Evolutionary conservation across 2,113 vertebrate species (phyloP).

Genomic region (Chlorocebus sabaeus): DNA sequence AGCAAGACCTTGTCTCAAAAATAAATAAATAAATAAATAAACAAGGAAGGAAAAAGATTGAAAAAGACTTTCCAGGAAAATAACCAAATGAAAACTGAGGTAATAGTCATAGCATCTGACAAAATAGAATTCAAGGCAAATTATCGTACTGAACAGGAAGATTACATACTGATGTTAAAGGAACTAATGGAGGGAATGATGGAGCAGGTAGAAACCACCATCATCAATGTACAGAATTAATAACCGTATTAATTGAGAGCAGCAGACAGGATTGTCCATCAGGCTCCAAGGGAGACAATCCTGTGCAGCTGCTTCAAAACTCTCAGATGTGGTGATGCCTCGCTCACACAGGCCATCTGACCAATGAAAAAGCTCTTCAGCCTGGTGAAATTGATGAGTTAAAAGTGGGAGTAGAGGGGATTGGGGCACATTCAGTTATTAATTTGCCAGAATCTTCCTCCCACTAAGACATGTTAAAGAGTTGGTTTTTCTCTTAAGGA

Average conservation of each 20-base stretch:
- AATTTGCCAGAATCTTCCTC: not conserved
- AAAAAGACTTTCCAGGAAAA: not conserved
- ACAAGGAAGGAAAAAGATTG: not conserved
- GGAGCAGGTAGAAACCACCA: not conserved
- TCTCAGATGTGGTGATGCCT: not conserved
- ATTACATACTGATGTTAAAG: not conserved
- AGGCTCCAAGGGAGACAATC: not conserved
- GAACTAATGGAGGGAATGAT: not conserved
- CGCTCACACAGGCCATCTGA: not conserved
- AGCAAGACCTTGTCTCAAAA: too few relatives aligned
- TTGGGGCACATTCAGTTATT: too few relatives aligned
- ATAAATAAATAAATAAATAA: not conserved
- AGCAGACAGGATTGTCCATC: not conserved
- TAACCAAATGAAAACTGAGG: not conserved
- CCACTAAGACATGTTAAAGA: not conserved
- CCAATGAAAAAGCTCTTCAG: not conserved
- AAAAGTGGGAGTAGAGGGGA: not conserved
- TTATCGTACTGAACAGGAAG: not conserved
- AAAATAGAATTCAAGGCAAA: not conserved
- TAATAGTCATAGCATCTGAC: not conserved
- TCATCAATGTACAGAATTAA: not conserved
- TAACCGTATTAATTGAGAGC: not conserved
- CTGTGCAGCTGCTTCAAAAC: rapidly evolving
- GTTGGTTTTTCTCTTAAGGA: not conserved
- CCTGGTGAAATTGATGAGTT: not conserved